Conservation (phyloP, 2,113 vertebrate genomes). For the Nymphicus hollandicus region DNA sequence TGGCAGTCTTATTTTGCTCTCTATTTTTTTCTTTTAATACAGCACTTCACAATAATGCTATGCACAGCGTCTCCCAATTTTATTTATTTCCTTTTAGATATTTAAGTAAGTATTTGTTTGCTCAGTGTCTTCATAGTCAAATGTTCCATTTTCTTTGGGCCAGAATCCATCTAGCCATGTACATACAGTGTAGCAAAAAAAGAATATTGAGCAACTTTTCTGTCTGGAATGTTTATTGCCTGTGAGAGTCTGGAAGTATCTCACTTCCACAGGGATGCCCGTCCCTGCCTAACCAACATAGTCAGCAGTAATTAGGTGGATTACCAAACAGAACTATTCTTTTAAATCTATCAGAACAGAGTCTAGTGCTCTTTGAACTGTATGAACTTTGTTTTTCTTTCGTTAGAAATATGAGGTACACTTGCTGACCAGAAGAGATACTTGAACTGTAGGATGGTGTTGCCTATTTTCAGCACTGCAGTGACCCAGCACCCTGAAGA, state of each 20-base stretch:
- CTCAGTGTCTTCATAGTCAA: conserved; percentile 11
- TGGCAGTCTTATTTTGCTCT: not conserved
- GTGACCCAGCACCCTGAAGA: not conserved
- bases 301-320: not conserved
- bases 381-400: not conserved
- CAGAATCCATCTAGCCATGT: not conserved
- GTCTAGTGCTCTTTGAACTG: not conserved
- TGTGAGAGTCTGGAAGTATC: not conserved
- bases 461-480: not conserved
- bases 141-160: not conserved
- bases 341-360: not conserved
- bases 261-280: not conserved
- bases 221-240: not conserved
- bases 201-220: not conserved
- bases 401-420: not conserved
- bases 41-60: not conserved
- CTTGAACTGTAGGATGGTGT: not conserved
- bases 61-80: not conserved
- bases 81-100: not conserved
- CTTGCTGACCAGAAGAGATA: not conserved
- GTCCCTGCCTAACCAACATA: not conserved
- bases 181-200: not conserved
- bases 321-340: not conserved
- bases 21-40: not conserved
- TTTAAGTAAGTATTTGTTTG: not conserved